Conservation (phyloP, 2,888 invertebrate genomes). For the Tipula helvola region DNA sequence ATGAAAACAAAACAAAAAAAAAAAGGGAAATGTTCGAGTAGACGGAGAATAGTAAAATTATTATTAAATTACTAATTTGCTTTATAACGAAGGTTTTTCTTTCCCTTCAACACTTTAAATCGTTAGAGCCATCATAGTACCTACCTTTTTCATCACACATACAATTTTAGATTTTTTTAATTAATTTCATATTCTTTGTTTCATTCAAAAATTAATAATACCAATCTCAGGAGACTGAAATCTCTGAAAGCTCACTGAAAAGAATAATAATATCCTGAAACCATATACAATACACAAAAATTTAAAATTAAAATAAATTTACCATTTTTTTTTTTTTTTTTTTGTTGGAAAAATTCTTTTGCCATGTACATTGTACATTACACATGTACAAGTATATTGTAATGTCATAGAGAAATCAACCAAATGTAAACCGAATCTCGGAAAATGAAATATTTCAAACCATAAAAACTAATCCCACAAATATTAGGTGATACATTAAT, state of each 20-base stretch:
- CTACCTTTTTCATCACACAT: neutral
- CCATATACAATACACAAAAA: neutral
- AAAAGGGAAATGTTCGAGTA: neutral
- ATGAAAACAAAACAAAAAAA: neutral
- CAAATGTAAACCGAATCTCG: neutral
- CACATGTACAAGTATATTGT: neutral
- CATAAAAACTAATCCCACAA: neutral
- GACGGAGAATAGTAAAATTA: neutral
- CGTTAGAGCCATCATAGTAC: neutral
- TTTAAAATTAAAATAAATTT: neutral
- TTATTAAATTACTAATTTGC: neutral
- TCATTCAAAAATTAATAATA: neutral
- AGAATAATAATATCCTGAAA: constrained; percentile 4
- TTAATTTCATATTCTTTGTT: neutral
- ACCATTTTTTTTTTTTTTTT: neutral
- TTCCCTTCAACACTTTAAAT: neutral
- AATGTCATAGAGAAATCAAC: neutral
- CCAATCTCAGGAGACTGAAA: neutral
- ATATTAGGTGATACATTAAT: constrained; percentile 4
- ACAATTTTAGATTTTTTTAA: neutral
- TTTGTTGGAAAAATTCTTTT: neutral
- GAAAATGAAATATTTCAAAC: neutral
- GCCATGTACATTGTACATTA: neutral
- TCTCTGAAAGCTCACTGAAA: neutral
- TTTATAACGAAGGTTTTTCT: neutral